Evolutionary conservation across 2,113 vertebrate species (phyloP).

Genomic region (Nicator chloris): DNA sequence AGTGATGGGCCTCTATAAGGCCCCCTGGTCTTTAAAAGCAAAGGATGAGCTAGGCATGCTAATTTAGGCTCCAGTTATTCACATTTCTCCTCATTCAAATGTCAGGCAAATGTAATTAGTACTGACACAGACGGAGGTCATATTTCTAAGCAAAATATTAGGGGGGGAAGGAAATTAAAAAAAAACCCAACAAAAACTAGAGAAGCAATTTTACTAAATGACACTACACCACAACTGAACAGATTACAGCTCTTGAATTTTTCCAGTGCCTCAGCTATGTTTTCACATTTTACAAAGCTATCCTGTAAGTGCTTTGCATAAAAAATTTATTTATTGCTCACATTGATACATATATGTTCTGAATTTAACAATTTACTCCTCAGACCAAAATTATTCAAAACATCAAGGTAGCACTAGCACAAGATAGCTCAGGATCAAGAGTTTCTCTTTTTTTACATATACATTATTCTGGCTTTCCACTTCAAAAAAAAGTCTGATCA

Average conservation of each 20-base stretch:
- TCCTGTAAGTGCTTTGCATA: neutral
- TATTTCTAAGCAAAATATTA: constrained; percentile 1
- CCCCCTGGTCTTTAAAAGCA: neutral
- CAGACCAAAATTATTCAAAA: neutral
- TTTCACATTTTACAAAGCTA: neutral
- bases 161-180: neutral
- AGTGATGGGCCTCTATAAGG: neutral
- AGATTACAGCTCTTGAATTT: constrained; percentile 4
- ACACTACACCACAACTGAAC: neutral
- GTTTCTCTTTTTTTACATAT: neutral
- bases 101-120: constrained; percentile 37
- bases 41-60: neutral
- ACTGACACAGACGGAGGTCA: constrained; percentile 14
- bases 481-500: neutral
- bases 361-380: neutral
- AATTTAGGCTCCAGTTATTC: neutral
- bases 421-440: neutral
- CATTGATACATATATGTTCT: neutral
- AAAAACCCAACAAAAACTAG: neutral
- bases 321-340: neutral
- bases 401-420: neutral
- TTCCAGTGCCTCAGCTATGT: neutral
- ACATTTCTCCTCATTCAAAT: neutral
- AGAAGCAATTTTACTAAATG: neutral
- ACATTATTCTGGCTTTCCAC: neutral